Evolutionary conservation across 2,113 vertebrate species (phyloP), one percentile per base, ranked within the genome.

Genomic region (Morone saxatilis): DNA sequence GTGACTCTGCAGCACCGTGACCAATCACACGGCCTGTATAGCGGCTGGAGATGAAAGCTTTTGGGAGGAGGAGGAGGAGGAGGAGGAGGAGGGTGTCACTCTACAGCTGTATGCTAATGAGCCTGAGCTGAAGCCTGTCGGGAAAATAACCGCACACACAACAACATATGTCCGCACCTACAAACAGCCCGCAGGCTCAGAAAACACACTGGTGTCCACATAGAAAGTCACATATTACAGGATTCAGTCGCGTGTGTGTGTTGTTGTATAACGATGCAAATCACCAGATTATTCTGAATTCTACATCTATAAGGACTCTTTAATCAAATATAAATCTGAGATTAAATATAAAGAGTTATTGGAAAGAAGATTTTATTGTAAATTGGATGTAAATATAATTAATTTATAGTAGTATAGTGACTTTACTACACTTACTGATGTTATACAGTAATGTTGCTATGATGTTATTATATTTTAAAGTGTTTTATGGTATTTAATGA

Each of bases 51-150:
- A 91, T 88, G 80, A 90, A 84, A 86, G 89, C 86, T 62, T 54
- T 73, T 40, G 9, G 56, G 72, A 71, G 66, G 78, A 38, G 54
- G 90, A 77, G 60, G 88, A 66, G 72, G 83, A 5, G 45, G 79
- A 65, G 83, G 73, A 69, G 66, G 76, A 25, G 54, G 91, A 60
- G 53, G 71, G 81, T 88, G 88, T 87, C 66, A 79, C 61, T 69
- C 72, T 92, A 94, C 96, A 97, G 97, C 97, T 98, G 97, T 97
- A 98, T 97, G 97, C 93, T 97, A 98, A 98, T 97, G 83, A 93
- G 93, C 74, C 89, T 56, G 73, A 86, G 67, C 80, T 91, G 92
- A 90, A 94, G 94, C 93, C 94, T 90, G 92, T 94, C 91, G 93
- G 90, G 95, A 81, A 96, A 95, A 95, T 91, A 96, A 90, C 88